phyloP scores from a whole-genome alignment of 2,888 invertebrate genomes.

The Pachliopta kotzebuea region DNA sequence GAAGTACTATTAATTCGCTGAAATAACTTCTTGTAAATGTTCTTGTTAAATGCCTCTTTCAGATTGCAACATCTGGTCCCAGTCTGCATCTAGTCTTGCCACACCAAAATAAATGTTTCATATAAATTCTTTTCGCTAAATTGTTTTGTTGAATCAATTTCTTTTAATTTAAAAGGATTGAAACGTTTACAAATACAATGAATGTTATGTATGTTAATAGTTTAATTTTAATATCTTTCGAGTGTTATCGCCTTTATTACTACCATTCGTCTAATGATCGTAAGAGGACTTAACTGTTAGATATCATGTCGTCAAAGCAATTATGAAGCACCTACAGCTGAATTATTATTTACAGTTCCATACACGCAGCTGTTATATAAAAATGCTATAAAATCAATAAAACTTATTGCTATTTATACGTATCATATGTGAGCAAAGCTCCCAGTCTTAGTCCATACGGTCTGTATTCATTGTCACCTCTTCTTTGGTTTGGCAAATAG shows the following conservation, averaged over 20 bases:
- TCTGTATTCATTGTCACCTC: not conserved
- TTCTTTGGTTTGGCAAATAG: not conserved
- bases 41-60: slow-evolving; percentile 24
- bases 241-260: too few species aligned
- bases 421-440: slow-evolving; percentile 1
- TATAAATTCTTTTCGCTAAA: slow-evolving; percentile 48
- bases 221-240: too few species aligned
- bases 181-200: too few species aligned
- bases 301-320: too few species aligned
- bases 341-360: too few species aligned
- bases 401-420: not conserved
- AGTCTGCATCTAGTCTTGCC: slow-evolving; percentile 64
- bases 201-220: too few species aligned
- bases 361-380: too few species aligned
- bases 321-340: too few species aligned
- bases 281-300: too few species aligned
- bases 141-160: not conserved
- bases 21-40: slow-evolving; percentile 27
- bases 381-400: too few species aligned
- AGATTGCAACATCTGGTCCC: slow-evolving; percentile 36
- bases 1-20: slow-evolving; percentile 18
- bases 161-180: not conserved
- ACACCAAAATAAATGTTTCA: slow-evolving; percentile 60
- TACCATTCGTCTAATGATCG: too few species aligned
- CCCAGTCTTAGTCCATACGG: not conserved